A percentile compares a stretch with the other conserved stretches of the same genome.
Evolutionary conservation across 92 coral and sea anemone genomes (phyloP).

Genomic region (Epizoanthus illoricatus): DNA sequence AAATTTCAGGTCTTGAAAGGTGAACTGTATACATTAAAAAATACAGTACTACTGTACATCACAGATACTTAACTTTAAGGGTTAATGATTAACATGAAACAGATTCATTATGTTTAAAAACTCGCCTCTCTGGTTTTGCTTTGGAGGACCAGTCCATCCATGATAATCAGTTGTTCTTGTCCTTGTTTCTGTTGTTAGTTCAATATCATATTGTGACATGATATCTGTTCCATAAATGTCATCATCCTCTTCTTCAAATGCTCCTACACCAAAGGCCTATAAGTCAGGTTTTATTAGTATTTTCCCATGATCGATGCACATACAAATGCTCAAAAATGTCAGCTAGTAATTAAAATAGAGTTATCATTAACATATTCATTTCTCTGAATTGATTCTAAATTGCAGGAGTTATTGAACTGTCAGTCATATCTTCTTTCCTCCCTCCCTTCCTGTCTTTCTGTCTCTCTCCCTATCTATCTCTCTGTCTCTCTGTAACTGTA

Average conservation of each 20-base stretch:
- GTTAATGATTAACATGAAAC: background rate
- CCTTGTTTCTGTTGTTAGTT: slow-evolving; percentile 48
- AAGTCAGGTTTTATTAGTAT: background rate
- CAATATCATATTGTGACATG: slow-evolving; percentile 83
- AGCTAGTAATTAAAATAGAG: too few relatives aligned
- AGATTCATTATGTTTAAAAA: background rate
- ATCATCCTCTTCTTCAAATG: slow-evolving; percentile 95
- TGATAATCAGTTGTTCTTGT: slow-evolving; percentile 50
- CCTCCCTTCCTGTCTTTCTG: too few relatives aligned
- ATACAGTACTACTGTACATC: too few relatives aligned
- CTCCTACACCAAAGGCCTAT: slow-evolving; percentile 99
- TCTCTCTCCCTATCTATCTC: too few relatives aligned
- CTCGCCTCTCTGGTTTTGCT: slow-evolving; percentile 58
- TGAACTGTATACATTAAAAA: too few relatives aligned
- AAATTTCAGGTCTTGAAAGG: too few relatives aligned
- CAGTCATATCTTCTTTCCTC: background rate
- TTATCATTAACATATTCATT: too few relatives aligned
- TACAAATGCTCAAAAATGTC: background rate
- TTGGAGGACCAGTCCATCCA: slow-evolving; percentile 98
- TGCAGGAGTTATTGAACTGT: background rate
- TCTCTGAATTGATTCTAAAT: background rate
- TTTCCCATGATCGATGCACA: background rate
- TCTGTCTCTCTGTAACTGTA: too few relatives aligned
- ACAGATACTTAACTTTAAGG: too few relatives aligned
- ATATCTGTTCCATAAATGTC: slow-evolving; percentile 76